These are phyloP conservation scores for Cotesia vestalis DNA, from an alignment of 1,140 invertebrate genomes.

Conservation along the genomic window DNA sequence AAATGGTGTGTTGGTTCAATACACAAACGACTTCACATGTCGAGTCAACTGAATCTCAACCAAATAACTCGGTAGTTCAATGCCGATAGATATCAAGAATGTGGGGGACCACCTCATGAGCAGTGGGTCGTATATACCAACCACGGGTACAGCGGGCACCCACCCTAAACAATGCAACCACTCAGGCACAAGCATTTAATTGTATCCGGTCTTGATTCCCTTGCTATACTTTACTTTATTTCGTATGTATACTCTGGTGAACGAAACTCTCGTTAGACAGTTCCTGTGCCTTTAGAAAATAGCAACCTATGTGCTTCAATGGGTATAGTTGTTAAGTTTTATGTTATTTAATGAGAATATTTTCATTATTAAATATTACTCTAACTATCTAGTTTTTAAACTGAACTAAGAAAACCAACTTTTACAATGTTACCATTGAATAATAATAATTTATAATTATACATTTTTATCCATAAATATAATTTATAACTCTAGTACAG, in stretches of 20 bases:
- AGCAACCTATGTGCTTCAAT: background rate
- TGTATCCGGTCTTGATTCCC: slow-evolving; percentile 50
- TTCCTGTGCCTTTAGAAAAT: slow-evolving; percentile 22
- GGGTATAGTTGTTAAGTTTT: background rate
- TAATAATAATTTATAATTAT: too few relatives aligned
- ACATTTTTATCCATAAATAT: too few relatives aligned
- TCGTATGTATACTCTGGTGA: slow-evolving; percentile 11
- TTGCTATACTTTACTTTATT: slow-evolving; percentile 21
- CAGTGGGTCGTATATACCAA: slow-evolving; percentile 4
- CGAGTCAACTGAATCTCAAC: slow-evolving; percentile 49
- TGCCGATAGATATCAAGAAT: slow-evolving; percentile 37
- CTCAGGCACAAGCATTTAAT: slow-evolving; percentile 57
- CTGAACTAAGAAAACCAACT: too few relatives aligned
- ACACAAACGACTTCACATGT: slow-evolving; percentile 35
- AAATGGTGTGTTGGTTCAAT: slow-evolving; percentile 49
- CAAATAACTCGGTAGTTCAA: slow-evolving; percentile 39
- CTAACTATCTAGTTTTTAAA: too few relatives aligned
- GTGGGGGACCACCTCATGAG: slow-evolving; percentile 16
- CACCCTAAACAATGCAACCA: slow-evolving; percentile 49
- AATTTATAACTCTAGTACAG: too few relatives aligned
- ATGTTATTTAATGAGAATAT: slow-evolving; percentile 3
- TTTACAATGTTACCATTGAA: too few relatives aligned
- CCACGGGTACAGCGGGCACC: slow-evolving; percentile 34
- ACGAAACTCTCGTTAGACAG: slow-evolving; percentile 31
- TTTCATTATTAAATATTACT: background rate